These are phyloP conservation scores for Pica pica DNA, from an alignment of 2,113 vertebrate genomes.

Conservation along the genomic window DNA sequence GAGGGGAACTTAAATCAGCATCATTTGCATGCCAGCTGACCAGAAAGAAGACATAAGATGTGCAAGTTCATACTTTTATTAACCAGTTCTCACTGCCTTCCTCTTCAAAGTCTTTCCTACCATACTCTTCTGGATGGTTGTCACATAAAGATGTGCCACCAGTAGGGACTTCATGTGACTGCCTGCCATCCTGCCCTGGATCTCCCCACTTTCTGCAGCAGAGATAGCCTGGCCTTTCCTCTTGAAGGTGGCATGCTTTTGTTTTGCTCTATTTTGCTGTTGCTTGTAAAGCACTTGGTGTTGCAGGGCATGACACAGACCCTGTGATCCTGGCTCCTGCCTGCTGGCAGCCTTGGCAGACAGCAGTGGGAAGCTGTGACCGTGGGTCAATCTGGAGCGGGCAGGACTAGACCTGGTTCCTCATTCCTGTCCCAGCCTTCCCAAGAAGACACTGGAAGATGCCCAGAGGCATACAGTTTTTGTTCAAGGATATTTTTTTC, in stretches of 20 bases:
- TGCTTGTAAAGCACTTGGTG: background rate
- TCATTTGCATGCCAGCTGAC: background rate
- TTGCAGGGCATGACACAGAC: rapidly evolving
- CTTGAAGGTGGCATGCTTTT: background rate
- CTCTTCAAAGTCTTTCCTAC: background rate
- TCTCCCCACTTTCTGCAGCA: background rate
- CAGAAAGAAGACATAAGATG: background rate
- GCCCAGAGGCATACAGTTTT: background rate
- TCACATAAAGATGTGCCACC: background rate
- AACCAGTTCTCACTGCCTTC: background rate
- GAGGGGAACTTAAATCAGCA: background rate
- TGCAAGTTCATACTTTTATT: background rate
- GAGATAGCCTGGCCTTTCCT: background rate
- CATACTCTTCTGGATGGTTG: background rate
- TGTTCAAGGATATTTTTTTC: background rate
- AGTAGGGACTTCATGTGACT: background rate
- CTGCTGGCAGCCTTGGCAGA: background rate
- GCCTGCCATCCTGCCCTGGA: background rate
- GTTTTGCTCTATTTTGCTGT: background rate
- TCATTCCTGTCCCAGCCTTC: background rate
- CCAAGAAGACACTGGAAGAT: background rate
- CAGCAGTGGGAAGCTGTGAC: background rate
- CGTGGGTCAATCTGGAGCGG: rapidly evolving
- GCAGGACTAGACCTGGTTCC: background rate
- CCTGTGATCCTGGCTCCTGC: rapidly evolving